Percentiles rank a stretch among this genome's conserved stretches.
Conservation (phyloP, 2,113 vertebrate species). For the Montifringilla adamsi region DNA sequence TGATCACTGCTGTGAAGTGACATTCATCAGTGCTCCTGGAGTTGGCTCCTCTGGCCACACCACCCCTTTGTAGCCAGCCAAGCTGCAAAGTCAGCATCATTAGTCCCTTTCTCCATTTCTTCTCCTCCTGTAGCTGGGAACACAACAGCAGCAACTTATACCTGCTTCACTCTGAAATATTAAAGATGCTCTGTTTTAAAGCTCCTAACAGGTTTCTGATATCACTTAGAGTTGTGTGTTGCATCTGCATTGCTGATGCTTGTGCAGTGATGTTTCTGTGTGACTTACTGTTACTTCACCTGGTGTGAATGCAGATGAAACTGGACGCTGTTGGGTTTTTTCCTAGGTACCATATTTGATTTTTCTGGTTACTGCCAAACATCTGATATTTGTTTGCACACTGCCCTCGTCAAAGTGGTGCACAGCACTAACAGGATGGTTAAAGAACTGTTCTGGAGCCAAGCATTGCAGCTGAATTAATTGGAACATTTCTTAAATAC, state of each 20-base stretch:
- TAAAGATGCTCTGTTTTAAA: neutral
- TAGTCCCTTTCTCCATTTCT: neutral
- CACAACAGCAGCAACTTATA: neutral
- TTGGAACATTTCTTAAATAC: conserved; percentile 20
- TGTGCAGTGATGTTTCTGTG: accelerated
- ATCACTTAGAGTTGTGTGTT: neutral
- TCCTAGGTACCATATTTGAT: neutral
- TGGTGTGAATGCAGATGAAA: neutral
- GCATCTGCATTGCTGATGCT: neutral
- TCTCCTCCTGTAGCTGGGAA: neutral
- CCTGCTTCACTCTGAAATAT: neutral
- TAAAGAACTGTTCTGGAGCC: conserved; percentile 4
- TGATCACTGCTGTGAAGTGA: accelerated
- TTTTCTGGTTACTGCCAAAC: conserved; percentile 15
- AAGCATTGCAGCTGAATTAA: conserved; percentile 13
- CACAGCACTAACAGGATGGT: conserved; percentile 1
- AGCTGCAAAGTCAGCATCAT: accelerated
- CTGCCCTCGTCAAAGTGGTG: conserved; percentile 16
- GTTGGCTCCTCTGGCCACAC: neutral
- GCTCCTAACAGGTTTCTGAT: neutral
- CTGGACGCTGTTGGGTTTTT: neutral
- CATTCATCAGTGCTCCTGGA: neutral
- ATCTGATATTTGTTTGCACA: conserved; percentile 57
- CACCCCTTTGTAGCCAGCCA: neutral
- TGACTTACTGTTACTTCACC: neutral